Evolutionary conservation across 1,140 invertebrate genomes (phyloP).

Genomic region (Pectinophora gossypiella): DNA sequence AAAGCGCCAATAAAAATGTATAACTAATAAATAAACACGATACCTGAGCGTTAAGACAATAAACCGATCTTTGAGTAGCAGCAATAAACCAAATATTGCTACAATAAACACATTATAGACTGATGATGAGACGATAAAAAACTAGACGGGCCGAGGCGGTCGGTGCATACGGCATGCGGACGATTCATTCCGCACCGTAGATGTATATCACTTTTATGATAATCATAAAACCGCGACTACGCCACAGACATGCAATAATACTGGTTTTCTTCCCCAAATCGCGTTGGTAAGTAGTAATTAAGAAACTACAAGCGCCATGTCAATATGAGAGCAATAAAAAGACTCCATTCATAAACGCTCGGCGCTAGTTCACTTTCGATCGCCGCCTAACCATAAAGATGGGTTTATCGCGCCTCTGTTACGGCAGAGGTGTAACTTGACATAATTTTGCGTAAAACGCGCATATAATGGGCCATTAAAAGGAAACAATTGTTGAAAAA

Average conservation of each 20-base stretch:
- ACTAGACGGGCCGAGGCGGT: slow-evolving; percentile 28
- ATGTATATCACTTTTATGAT: slow-evolving; percentile 68
- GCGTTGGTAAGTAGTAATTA: slow-evolving; percentile 55
- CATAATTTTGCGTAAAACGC: slow-evolving; percentile 73
- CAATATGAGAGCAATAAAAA: slow-evolving; percentile 70
- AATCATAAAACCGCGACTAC: slow-evolving; percentile 57
- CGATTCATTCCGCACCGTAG: slow-evolving; percentile 23
- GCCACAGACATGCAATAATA: slow-evolving; percentile 60
- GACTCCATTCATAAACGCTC: slow-evolving; percentile 58
- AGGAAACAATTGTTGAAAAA: slow-evolving; percentile 74
- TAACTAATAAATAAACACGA: slow-evolving; percentile 75
- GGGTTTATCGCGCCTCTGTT: slow-evolving; percentile 64
- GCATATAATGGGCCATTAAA: slow-evolving; percentile 72
- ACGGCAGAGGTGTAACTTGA: slow-evolving; percentile 69
- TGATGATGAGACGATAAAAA: slow-evolving; percentile 69
- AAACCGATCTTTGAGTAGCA: slow-evolving; percentile 67
- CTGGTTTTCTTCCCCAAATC: slow-evolving; percentile 60
- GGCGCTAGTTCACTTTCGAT: slow-evolving; percentile 62
- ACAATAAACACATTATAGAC: slow-evolving; percentile 70
- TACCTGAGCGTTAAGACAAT: slow-evolving; percentile 71
- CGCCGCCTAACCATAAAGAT: slow-evolving; percentile 64
- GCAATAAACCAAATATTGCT: slow-evolving; percentile 72
- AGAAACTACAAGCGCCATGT: slow-evolving; percentile 51
- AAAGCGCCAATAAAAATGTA: slow-evolving; percentile 74
- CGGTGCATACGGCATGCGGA: slow-evolving; percentile 36